Evolutionary conservation across 2,113 vertebrate genomes (phyloP).

Genomic region (Piaya cayana): DNA sequence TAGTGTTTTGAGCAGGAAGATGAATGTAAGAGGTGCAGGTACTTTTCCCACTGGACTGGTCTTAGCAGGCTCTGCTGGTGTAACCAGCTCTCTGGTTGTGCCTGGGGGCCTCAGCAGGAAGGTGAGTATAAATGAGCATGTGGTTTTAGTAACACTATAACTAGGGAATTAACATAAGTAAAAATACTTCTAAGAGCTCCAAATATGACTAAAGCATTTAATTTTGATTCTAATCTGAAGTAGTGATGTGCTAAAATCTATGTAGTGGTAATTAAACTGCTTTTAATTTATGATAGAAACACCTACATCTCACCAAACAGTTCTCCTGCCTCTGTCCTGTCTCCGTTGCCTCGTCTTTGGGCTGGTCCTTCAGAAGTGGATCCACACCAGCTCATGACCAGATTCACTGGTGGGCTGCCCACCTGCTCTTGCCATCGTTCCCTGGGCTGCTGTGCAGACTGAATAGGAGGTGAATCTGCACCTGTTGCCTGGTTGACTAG

Average conservation of each 20-base stretch:
- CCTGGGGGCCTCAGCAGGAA: neutral
- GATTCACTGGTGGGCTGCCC: neutral
- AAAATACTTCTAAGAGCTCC: neutral
- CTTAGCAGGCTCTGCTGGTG: neutral
- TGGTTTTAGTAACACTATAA: neutral
- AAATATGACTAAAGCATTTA: neutral
- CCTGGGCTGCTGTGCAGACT: neutral
- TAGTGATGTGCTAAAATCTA: neutral
- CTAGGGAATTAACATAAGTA: neutral
- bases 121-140: neutral
- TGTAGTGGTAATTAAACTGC: neutral
- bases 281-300: neutral
- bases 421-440: neutral
- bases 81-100: neutral
- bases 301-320: neutral
- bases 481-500: neutral
- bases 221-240: neutral
- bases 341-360: neutral
- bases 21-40: neutral
- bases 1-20: neutral
- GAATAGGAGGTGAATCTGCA: accelerated
- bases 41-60: neutral
- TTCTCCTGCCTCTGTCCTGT: neutral
- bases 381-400: neutral
- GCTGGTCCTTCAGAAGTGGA: neutral